Conservation (phyloP, 2,113 vertebrate species). For the Hipposideros armiger region DNA sequence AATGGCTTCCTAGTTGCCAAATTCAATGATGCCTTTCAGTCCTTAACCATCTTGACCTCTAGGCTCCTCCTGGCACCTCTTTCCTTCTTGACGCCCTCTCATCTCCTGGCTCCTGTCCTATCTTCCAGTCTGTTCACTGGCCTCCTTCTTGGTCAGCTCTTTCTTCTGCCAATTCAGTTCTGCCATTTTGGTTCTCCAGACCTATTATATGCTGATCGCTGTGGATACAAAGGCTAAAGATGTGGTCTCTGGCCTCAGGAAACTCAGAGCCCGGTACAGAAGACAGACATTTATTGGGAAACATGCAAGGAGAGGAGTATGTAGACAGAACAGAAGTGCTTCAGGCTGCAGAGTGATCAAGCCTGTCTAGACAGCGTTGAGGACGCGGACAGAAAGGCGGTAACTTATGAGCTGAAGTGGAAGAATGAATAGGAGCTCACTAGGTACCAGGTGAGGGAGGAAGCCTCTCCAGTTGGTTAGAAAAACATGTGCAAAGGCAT, state of each 20-base stretch:
- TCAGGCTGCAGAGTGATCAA: not conserved
- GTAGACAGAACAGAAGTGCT: not conserved
- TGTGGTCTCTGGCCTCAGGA: not conserved
- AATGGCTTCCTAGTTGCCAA: not conserved
- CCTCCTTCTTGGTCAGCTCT: not conserved
- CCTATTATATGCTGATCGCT: not conserved
- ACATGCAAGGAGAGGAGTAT: fast-evolving
- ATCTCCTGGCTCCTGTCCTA: not conserved
- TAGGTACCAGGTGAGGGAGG: not conserved
- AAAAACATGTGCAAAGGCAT: not conserved
- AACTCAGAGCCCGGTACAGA: not conserved
- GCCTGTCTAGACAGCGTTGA: not conserved
- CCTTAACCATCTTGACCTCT: not conserved
- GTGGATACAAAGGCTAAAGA: not conserved
- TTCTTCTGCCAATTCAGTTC: not conserved
- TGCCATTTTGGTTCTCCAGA: not conserved
- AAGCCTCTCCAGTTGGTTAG: not conserved
- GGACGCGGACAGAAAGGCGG: not conserved
- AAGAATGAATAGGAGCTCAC: not conserved
- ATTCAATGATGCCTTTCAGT: not conserved
- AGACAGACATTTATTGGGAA: not conserved
- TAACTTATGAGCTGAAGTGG: not conserved
- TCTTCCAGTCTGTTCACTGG: not conserved
- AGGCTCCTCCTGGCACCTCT: not conserved
- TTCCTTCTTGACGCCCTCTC: not conserved